Conservation (phyloP, 1,140 invertebrate species). For the Leptestheria dahalacensis region DNA sequence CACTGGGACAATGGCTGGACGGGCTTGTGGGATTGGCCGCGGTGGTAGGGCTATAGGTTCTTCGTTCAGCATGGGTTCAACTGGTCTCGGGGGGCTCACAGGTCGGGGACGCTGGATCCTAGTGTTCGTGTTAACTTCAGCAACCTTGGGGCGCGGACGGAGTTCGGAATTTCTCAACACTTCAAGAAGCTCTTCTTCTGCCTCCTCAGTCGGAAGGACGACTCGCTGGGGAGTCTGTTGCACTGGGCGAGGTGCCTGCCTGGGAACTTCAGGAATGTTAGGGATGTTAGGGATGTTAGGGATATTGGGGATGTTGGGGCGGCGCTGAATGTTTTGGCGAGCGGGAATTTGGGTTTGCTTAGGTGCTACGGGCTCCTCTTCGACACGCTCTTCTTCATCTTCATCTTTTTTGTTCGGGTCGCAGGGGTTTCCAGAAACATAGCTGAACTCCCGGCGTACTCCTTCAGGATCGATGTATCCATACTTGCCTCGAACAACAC, state of each 20-base stretch:
- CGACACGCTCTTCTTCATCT: constrained; percentile 29
- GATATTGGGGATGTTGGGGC: not conserved
- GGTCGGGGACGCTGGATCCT: constrained; percentile 18
- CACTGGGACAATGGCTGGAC: not conserved
- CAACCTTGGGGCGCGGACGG: constrained; percentile 31
- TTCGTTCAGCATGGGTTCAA: no score
- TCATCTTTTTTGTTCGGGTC: constrained; percentile 60
- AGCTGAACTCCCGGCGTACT: constrained; percentile 71
- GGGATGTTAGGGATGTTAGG: not conserved
- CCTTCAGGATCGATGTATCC: constrained; percentile 77
- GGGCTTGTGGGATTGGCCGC: no score
- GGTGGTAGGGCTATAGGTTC: no score
- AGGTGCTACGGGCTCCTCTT: constrained; percentile 22
- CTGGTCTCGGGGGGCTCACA: constrained; percentile 20
- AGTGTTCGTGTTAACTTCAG: no score
- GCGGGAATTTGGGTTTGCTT: not conserved
- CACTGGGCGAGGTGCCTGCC: not conserved
- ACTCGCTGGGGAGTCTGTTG: not conserved
- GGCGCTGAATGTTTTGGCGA: constrained; percentile 4
- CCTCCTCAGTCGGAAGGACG: not conserved
- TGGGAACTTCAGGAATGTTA: no score
- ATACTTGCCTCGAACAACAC: constrained; percentile 72
- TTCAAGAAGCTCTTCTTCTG: not conserved
- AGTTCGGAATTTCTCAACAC: not conserved
- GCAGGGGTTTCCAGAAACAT: constrained; percentile 79